A percentile compares a stretch with the other conserved stretches of the same genome.
These are phyloP conservation scores for Macroglossus sobrinus DNA, from an alignment of 2,113 vertebrate genomes.

Conservation along the genomic window DNA sequence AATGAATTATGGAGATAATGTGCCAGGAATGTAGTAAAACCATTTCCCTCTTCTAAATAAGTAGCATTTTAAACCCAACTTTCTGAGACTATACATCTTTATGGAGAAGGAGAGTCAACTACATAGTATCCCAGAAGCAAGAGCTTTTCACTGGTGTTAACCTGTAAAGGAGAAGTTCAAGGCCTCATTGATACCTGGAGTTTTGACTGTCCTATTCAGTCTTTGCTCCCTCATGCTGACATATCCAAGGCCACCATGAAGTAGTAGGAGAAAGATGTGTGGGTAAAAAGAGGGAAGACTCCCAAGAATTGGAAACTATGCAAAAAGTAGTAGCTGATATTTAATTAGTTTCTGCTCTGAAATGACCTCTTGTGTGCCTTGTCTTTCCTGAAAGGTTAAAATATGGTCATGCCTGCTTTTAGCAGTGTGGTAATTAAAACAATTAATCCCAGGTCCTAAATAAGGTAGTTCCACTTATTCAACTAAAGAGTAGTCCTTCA, in stretches of 20 bases:
- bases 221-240: not conserved
- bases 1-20: not conserved
- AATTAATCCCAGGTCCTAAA: conserved; percentile 37
- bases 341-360: conserved; percentile 56
- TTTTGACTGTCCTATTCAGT: not conserved
- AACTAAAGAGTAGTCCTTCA: not conserved
- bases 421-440: conserved; percentile 48
- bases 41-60: conserved; percentile 16
- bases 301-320: conserved; percentile 37
- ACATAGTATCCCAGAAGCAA: not conserved
- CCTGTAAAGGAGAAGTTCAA: conserved; percentile 4
- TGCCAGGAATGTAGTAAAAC: not conserved
- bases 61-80: not conserved
- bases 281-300: conserved; percentile 31
- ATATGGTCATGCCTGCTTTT: conserved; percentile 8
- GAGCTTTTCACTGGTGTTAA: not conserved
- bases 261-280: not conserved
- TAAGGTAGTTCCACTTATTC: conserved; percentile 16
- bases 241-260: not conserved
- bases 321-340: not conserved
- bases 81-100: not conserved
- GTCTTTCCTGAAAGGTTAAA: conserved; percentile 47
- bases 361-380: conserved; percentile 47
- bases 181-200: not conserved
- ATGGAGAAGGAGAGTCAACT: not conserved